Evolutionary conservation across 2,113 vertebrate species (phyloP), one percentile per base, ranked within the genome.

Genomic region (Bubalus kerabau): DNA sequence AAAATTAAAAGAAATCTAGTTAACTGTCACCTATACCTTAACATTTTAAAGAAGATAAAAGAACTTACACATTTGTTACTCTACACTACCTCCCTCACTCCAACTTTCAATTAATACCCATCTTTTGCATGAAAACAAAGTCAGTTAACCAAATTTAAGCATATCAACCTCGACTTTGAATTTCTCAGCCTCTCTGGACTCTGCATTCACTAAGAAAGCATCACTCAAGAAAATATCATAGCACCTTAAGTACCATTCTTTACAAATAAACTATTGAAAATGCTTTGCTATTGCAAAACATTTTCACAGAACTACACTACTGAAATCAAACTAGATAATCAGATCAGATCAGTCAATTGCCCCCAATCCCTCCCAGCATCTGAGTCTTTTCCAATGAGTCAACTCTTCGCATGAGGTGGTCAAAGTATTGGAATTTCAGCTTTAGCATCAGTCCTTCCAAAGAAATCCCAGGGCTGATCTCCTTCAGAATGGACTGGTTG

Each of bases 231-330:
- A 81, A 81, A 24, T 24, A 95, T 54, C 59, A 60, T 7, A 5
- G 32, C 28, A 93, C 26, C 36, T 17, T 76, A 57, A 48, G 56
- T 57, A 83, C 19, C 82, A 91, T 87, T 97, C 60, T 93, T 94
- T 91, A 57, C 67, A 93, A 93, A 90, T 56, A 60, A 87, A 94
- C 50, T 88, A 67, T 12, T 83, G 59, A 78, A 94, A 94, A 91
- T 57, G 71, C 21, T 52, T 88, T 67, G 26, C 46, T 87, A 83
- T 2, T 76, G 32, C 16, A 95, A 90, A 91, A 57, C 71, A 87
- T 40, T 83, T 94, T 95, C 88, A 89, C 5, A 23, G 32, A 67
- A 91, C 48, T 64, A 91, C 2, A 94, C 32, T 52, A 91, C 12
- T 93, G 57, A 90, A 95, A 80, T 90, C 80, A 93, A 90, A 81